phyloP scores from a whole-genome alignment of 2,888 invertebrate species.

The Dryobotodes eremita region DNA sequence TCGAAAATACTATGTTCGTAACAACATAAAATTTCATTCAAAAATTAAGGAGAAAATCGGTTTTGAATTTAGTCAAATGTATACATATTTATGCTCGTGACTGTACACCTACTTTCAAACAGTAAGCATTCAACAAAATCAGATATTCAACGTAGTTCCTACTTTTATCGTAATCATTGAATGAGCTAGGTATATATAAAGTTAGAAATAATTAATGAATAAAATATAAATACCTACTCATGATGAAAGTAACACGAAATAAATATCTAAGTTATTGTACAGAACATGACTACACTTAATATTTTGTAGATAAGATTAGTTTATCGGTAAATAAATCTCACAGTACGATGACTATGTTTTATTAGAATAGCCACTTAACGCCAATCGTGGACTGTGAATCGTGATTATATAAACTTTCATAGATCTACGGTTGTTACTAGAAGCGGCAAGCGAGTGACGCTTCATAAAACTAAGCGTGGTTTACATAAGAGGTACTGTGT shows the following conservation, averaged over 20 bases:
- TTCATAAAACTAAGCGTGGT: slow-evolving; percentile 3
- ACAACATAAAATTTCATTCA: too few relatives aligned
- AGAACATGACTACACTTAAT: slow-evolving; percentile 47
- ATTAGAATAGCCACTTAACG: slow-evolving; percentile 77
- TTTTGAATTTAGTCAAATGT: too few relatives aligned
- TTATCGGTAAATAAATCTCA: slow-evolving; percentile 67
- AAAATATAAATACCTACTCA: not conserved
- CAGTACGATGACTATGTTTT: slow-evolving; percentile 73
- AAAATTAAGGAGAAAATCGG: too few relatives aligned
- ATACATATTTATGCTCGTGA: too few relatives aligned
- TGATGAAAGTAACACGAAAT: not conserved
- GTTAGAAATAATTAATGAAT: slow-evolving; percentile 14
- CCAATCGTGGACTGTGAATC: slow-evolving; percentile 75
- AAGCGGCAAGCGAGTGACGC: slow-evolving; percentile 55
- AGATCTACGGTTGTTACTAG: slow-evolving; percentile 61
- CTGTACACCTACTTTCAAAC: not conserved
- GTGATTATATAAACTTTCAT: slow-evolving; percentile 71
- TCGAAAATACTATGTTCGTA: too few relatives aligned
- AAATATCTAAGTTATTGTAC: slow-evolving; percentile 26
- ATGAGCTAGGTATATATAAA: not conserved
- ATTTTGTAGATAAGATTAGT: slow-evolving; percentile 63
- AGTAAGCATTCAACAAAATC: not conserved
- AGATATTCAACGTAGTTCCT: not conserved
- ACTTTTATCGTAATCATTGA: not conserved
- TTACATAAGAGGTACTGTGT: not conserved